Evolutionary conservation across 2,113 vertebrate species (phyloP), one percentile per base, ranked within the genome.

Genomic region (Meriones unguiculatus): DNA sequence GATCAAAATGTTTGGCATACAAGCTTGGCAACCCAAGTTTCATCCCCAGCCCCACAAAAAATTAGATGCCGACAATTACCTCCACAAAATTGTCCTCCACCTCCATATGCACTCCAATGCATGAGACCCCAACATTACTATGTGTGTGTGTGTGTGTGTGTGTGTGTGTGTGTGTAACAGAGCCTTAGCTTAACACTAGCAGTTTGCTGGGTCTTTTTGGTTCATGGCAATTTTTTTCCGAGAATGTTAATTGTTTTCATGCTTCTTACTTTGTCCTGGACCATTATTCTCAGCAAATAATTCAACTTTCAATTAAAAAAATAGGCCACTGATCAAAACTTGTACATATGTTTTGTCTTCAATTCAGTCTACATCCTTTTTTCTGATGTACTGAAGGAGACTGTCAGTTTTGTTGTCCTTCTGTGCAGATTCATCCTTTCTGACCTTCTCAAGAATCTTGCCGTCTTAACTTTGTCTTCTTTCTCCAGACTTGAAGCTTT

Each of bases 221-320:
- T 73, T 32, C 57, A 54, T 92, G 28, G 32, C 10, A 81, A 84
- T 70, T 87, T 85, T 85, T 95, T 96, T 69, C 20, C 14, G 62
- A 67, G 22, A 84, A 59, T 82, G 54, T 65, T 62, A 86, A 90
- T 76, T 91, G n/a, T 86, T 30, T 96, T 32, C 62, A 89, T 70
- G 81, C 2, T 73, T 38, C 24, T 72, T 54, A 90, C 25, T 38
- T 67, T 94, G 35, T 84, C 41, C 17, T 62, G 13, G 38, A 22
- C 54, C 52, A 32, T 75, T 38, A 87, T 91, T 89, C 46, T 41
- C 30, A 94, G 25, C 8, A 94, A 86, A 94, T 91, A 54, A 94
- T 94, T 91, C 85, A 90, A 9, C 54, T 95, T 85, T n/a, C 17
- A 85, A 54, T 59, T 80, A 94, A 88, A 95, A 95, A 96, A 69